phyloP scores from a whole-genome alignment of 2,113 vertebrate species.

The Engraulis encrasicolus region DNA sequence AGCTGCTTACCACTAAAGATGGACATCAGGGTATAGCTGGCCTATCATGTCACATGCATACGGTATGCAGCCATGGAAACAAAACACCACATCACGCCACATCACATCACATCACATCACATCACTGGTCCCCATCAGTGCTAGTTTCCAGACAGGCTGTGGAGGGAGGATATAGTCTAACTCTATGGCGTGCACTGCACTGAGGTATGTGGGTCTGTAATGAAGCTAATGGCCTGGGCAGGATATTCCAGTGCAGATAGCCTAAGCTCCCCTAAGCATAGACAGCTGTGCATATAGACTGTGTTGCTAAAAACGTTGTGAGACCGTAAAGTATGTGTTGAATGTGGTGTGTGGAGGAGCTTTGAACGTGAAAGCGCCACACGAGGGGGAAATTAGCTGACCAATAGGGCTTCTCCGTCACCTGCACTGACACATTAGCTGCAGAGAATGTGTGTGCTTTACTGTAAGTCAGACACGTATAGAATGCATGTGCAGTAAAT shows the following conservation, averaged over 20 bases:
- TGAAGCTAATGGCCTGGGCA: background rate
- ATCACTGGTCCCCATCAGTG: background rate
- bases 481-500: background rate
- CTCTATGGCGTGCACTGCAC: too few relatives aligned
- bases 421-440: background rate
- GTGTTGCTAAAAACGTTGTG: background rate
- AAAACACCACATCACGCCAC: conserved; percentile 3
- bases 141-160: background rate
- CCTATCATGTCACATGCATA: too few relatives aligned
- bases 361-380: background rate
- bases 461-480: background rate
- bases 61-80: background rate
- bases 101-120: background rate
- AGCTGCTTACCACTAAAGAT: too few relatives aligned
- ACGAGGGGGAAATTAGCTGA: background rate
- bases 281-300: background rate
- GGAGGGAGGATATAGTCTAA: background rate
- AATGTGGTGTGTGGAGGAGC: background rate
- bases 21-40: too few relatives aligned
- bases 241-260: background rate
- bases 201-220: background rate
- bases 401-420: background rate
- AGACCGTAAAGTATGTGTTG: background rate
- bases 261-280: background rate
- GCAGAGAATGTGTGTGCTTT: background rate